Conservation (phyloP, 1,140 invertebrate species). For the Trichomalopsis sarcophagae region DNA sequence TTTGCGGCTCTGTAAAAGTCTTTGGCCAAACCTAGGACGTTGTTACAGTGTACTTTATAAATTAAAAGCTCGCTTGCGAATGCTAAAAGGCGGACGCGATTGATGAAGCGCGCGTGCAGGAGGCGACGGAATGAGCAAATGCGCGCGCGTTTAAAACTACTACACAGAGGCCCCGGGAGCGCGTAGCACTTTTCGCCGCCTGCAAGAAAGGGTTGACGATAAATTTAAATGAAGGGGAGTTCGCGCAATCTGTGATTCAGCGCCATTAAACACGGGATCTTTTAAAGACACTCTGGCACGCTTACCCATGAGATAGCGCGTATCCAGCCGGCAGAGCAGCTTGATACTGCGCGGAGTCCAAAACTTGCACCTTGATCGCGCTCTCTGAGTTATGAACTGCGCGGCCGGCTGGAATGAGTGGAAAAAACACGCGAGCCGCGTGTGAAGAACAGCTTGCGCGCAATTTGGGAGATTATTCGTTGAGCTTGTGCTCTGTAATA, state of each 20-base stretch:
- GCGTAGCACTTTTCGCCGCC: constrained; percentile 50
- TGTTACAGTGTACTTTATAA: background rate
- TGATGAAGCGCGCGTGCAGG: constrained; percentile 10
- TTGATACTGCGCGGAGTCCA: constrained; percentile 35
- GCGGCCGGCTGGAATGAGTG: background rate
- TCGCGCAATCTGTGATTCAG: constrained; percentile 72
- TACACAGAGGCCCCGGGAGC: constrained; percentile 17
- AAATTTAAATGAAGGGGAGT: constrained; percentile 65
- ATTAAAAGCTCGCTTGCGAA: constrained; percentile 6
- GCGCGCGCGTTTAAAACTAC: background rate
- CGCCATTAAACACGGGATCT: constrained; percentile 71
- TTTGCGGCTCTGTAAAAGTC: too few relatives aligned
- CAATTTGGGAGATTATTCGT: background rate
- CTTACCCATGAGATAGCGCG: constrained; percentile 52
- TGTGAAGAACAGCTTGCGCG: constrained; percentile 27
- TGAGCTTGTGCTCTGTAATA: too few relatives aligned
- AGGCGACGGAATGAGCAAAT: background rate
- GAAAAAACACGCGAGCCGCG: background rate
- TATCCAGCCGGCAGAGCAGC: constrained; percentile 47
- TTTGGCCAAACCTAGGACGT: too few relatives aligned
- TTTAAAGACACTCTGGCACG: constrained; percentile 56
- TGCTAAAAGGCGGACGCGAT: constrained; percentile 18
- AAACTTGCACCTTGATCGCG: constrained; percentile 23
- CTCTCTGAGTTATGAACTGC: constrained; percentile 47
- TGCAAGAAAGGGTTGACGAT: constrained; percentile 68